phyloP scores from a whole-genome alignment of 1,140 invertebrate species.

The Zaprionus tsacasi region DNA sequence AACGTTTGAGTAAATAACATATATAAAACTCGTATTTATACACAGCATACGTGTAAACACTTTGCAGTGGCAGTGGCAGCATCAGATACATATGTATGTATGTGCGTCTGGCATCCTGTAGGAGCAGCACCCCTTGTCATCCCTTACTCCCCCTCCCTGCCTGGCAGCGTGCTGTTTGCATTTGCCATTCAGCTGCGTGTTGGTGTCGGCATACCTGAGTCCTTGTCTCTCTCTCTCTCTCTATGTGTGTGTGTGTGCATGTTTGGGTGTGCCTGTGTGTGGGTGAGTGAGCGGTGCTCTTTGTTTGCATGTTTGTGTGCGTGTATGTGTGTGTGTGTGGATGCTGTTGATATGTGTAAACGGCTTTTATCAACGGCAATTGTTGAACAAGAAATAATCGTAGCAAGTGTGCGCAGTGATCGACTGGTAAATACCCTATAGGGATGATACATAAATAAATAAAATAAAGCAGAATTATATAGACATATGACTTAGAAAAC shows the following conservation, averaged over 20 bases:
- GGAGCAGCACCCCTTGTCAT: not conserved
- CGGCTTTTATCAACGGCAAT: constrained; percentile 77
- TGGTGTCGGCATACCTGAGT: constrained; percentile 67
- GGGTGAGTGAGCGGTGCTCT: constrained; percentile 20
- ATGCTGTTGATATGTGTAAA: constrained; percentile 64
- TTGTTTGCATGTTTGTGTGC: constrained; percentile 31
- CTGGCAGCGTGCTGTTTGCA: constrained; percentile 66
- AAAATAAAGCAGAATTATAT: too few species aligned
- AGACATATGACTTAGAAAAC: too few species aligned
- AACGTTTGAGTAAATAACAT: constrained; percentile 81
- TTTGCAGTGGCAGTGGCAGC: not conserved
- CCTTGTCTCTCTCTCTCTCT: constrained; percentile 4
- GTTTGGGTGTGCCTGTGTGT: constrained; percentile 23
- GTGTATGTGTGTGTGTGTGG: constrained; percentile 17
- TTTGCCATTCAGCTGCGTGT: constrained; percentile 80
- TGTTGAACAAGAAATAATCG: constrained; percentile 59
- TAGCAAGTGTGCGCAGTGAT: constrained; percentile 1
- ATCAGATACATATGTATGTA: not conserved
- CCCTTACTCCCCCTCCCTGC: too few species aligned
- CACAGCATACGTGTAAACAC: constrained; percentile 77
- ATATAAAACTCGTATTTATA: constrained; percentile 81
- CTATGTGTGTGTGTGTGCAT: constrained; percentile 38
- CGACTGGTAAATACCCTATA: constrained; percentile 16
- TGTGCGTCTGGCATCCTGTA: not conserved
- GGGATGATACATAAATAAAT: not conserved